These are phyloP conservation scores for Trachelus iudaicus DNA, from an alignment of 2,888 invertebrate genomes.

Conservation along the genomic window DNA sequence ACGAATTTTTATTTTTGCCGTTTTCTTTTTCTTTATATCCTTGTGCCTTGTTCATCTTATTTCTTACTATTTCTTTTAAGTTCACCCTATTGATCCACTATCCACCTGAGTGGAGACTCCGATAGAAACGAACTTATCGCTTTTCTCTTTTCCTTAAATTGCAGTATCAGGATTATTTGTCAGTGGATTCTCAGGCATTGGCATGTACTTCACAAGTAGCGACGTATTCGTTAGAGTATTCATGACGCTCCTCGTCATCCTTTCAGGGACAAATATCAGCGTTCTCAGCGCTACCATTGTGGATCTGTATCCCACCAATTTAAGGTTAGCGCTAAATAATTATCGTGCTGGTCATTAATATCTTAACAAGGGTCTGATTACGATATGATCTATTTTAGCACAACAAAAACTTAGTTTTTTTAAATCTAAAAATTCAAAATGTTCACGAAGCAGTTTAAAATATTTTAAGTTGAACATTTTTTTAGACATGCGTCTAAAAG, in stretches of 20 bases:
- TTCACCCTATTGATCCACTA: too few relatives aligned
- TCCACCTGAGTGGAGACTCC: too few relatives aligned
- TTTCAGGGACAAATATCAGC: conserved; percentile 24
- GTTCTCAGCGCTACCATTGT: conserved; percentile 26
- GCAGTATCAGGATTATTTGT: conserved; percentile 19
- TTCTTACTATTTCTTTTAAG: too few relatives aligned
- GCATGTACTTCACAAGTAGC: conserved; percentile 19
- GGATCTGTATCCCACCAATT: conserved; percentile 29
- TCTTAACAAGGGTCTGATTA: background rate
- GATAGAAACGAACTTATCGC: background rate
- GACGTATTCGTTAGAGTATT: conserved; percentile 20
- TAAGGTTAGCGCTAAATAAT: conserved; percentile 19
- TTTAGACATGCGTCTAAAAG: too few relatives aligned
- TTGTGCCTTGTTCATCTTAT: too few relatives aligned
- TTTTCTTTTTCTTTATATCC: too few relatives aligned
- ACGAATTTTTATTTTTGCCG: too few relatives aligned
- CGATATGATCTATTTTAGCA: too few relatives aligned
- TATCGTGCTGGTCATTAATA: background rate
- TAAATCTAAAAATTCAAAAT: too few relatives aligned
- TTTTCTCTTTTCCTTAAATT: conserved; percentile 3
- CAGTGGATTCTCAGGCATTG: conserved; percentile 22
- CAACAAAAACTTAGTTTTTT: too few relatives aligned
- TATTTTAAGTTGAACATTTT: too few relatives aligned
- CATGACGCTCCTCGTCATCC: conserved; percentile 17
- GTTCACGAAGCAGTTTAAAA: too few relatives aligned